Evolutionary conservation across 2,888 invertebrate genomes (phyloP).

Genomic region (Andrena praecox): DNA sequence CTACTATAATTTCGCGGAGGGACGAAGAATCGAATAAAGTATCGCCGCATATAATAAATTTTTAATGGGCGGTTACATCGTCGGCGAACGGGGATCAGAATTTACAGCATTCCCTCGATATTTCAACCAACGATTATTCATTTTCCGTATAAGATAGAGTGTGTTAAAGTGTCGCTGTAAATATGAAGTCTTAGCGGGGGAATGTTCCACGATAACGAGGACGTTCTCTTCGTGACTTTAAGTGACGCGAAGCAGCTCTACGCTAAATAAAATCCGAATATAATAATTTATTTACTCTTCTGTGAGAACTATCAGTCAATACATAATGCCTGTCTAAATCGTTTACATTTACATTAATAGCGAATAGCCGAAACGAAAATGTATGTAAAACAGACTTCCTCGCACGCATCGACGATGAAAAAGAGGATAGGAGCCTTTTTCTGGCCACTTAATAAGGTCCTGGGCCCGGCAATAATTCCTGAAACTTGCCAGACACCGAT

Average conservation of each 20-base stretch:
- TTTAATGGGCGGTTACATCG: slow-evolving; percentile 23
- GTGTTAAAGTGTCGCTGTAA: not conserved
- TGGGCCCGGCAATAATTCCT: not conserved
- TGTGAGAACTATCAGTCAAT: not conserved
- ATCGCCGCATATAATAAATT: slow-evolving; percentile 35
- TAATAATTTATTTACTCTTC: not conserved
- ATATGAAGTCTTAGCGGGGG: not conserved
- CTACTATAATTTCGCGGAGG: slow-evolving; percentile 33
- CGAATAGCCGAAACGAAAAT: no score
- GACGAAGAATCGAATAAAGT: slow-evolving; percentile 26
- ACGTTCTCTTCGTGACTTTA: not conserved
- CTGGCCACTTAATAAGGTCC: not conserved
- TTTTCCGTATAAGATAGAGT: slow-evolving; percentile 6
- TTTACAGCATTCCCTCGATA: slow-evolving; percentile 21
- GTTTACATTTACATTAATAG: no score
- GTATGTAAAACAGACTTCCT: no score
- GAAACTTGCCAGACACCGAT: no score
- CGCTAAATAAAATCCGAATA: not conserved
- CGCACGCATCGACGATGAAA: no score
- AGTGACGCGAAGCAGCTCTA: not conserved
- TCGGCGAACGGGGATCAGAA: not conserved
- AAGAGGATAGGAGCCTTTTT: no score
- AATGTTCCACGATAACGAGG: not conserved
- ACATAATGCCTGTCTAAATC: no score
- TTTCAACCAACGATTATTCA: slow-evolving; percentile 16